phyloP scores from a whole-genome alignment of 2,113 vertebrate species.

The Nyctereutes procyonoides region DNA sequence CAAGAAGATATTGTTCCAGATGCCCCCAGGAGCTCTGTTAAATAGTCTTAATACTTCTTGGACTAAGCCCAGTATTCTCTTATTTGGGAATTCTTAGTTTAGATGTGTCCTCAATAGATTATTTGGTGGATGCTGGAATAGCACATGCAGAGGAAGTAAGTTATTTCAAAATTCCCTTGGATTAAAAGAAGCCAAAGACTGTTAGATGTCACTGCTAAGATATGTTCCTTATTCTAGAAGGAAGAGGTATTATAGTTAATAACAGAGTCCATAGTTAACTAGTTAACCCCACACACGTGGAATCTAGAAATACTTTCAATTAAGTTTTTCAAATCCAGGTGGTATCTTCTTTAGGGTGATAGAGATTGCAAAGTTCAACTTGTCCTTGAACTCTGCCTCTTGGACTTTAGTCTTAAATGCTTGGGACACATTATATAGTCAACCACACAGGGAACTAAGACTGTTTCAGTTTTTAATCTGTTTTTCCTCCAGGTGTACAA shows the following conservation, averaged over 20 bases:
- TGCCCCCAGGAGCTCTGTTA: not conserved
- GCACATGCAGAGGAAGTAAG: not conserved
- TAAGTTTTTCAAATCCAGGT: not conserved
- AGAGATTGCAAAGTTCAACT: not conserved
- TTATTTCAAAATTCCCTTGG: conserved; percentile 41
- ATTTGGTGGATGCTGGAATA: not conserved
- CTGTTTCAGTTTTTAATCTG: not conserved
- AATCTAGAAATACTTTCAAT: conserved; percentile 23
- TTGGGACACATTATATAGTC: not conserved
- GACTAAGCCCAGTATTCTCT: not conserved
- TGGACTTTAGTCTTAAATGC: not conserved
- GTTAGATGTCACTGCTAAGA: not conserved
- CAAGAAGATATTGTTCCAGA: not conserved
- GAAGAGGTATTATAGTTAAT: not conserved
- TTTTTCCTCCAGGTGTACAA: not conserved
- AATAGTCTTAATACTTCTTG: not conserved
- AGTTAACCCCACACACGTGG: not conserved
- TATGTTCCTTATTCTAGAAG: conserved; percentile 35
- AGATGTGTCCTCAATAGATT: conserved; percentile 5
- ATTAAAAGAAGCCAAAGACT: conserved; percentile 37
- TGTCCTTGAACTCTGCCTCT: not conserved
- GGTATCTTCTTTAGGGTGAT: not conserved
- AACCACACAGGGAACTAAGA: not conserved
- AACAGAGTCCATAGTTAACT: not conserved
- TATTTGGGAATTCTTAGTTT: conserved; percentile 19